Conservation (phyloP, 2,113 vertebrate genomes). For the Falco punctatus region DNA sequence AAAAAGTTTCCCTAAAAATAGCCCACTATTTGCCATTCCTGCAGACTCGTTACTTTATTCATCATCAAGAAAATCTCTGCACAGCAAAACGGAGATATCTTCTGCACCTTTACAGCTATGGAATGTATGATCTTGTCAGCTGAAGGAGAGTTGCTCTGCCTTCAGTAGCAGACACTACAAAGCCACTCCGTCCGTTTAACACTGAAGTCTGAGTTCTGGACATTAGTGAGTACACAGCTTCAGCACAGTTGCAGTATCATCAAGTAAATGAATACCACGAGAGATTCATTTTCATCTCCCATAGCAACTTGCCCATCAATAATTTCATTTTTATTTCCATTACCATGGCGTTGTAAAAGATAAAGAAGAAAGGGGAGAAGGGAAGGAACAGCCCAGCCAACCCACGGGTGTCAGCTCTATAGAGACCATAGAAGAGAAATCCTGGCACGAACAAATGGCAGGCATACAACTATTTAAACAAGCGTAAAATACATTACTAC, state of each 20-base stretch:
- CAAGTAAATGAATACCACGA: neutral
- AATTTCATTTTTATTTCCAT: neutral
- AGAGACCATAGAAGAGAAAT: neutral
- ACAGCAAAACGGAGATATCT: neutral
- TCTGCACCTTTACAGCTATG: neutral
- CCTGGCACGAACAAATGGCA: slow-evolving; percentile 1
- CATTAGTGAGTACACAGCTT: neutral
- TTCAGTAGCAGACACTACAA: neutral
- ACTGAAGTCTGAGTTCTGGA: neutral
- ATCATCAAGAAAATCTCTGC: neutral
- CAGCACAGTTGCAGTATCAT: neutral
- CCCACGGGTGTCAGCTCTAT: neutral
- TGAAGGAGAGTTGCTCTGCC: neutral
- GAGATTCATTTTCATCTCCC: neutral
- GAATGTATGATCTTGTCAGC: neutral
- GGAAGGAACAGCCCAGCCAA: neutral
- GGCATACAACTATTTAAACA: neutral
- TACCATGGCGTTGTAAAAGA: neutral
- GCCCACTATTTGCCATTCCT: neutral
- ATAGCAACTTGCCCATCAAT: neutral
- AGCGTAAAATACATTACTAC: neutral
- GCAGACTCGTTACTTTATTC: neutral
- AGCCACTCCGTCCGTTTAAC: neutral
- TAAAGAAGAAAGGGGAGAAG: neutral
- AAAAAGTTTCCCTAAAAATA: slow-evolving; percentile 38